These are phyloP conservation scores for Phalloptychus januarius DNA, from an alignment of 2,797 vertebrate genomes.

Conservation along the genomic window DNA sequence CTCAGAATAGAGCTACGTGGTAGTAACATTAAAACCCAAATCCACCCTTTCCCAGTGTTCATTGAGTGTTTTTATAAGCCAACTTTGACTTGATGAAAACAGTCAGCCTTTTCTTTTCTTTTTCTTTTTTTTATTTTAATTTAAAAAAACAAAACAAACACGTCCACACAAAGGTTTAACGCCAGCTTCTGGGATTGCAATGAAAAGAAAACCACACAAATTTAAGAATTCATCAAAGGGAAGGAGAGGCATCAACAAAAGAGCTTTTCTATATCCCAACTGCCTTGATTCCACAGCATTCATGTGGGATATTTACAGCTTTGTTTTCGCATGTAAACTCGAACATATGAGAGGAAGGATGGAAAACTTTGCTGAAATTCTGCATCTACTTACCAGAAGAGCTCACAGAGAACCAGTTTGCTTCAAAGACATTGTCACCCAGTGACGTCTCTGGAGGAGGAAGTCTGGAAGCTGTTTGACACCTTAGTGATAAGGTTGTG, in stretches of 20 bases:
- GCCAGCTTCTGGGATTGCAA: slow-evolving; percentile 37
- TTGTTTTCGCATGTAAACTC: slow-evolving; percentile 78
- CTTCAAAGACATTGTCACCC: slow-evolving; percentile 43
- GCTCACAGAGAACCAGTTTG: slow-evolving; percentile 18
- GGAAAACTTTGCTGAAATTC: slow-evolving; percentile 73
- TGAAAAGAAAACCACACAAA: slow-evolving; percentile 44
- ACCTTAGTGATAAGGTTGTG: slow-evolving; percentile 63
- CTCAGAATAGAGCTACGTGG: slow-evolving; percentile 75
- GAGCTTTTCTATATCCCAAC: slow-evolving; percentile 23
- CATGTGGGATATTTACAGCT: slow-evolving; percentile 74
- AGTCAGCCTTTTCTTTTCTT: slow-evolving; percentile 25
- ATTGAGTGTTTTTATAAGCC: slow-evolving; percentile 65
- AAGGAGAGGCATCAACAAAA: slow-evolving; percentile 37
- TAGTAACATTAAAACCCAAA: slow-evolving; percentile 65
- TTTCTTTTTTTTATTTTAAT: slow-evolving; percentile 15
- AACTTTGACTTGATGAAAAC: slow-evolving; percentile 62
- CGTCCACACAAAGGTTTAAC: slow-evolving; percentile 24
- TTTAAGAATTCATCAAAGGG: slow-evolving; percentile 58
- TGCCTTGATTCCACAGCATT: slow-evolving; percentile 58
- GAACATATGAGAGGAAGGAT: slow-evolving; percentile 61
- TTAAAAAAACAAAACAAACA: slow-evolving; percentile 30
- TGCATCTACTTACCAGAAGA: slow-evolving; percentile 71
- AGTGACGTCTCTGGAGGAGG: slow-evolving; percentile 35
- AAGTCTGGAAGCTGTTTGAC: slow-evolving; percentile 60
- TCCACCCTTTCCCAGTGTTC: slow-evolving; percentile 75